Conservation (phyloP, 2,113 vertebrate genomes). For the Gymnarchus niloticus region DNA sequence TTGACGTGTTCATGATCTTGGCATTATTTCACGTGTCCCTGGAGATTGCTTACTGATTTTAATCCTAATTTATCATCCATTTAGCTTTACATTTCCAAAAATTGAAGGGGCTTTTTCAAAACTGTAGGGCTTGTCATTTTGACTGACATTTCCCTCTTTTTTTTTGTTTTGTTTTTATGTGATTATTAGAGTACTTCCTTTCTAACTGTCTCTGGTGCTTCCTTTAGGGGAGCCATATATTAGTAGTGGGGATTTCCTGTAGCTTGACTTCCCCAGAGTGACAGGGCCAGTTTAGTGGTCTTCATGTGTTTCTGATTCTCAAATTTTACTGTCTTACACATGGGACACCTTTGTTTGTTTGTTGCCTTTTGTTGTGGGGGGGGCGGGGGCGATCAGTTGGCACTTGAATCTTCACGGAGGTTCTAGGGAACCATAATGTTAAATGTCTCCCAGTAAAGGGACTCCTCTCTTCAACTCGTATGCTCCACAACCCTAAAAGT, state of each 20-base stretch:
- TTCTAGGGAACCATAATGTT: background rate
- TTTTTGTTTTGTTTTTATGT: background rate
- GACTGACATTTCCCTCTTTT: background rate
- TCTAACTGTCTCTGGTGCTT: background rate
- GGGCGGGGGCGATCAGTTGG: conserved; percentile 6
- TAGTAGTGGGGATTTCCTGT: conserved; percentile 25
- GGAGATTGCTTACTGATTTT: background rate
- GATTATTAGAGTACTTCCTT: background rate
- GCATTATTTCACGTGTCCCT: background rate
- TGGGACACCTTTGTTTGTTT: background rate
- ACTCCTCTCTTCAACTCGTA: background rate
- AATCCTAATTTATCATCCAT: conserved; percentile 1
- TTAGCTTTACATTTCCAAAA: background rate
- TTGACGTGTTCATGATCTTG: background rate
- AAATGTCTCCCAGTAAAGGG: background rate
- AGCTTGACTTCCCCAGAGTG: conserved; percentile 4
- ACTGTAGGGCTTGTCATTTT: background rate
- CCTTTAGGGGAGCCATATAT: background rate
- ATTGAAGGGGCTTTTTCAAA: background rate
- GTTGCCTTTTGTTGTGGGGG: background rate
- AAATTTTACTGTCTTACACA: background rate
- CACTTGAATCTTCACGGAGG: background rate
- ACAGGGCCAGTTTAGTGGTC: conserved; percentile 1
- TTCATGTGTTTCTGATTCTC: conserved; percentile 17
- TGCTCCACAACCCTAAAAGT: conserved; percentile 24